A percentile compares a stretch with the other conserved stretches of the same genome.
phyloP scores from a whole-genome alignment of 1,140 invertebrate genomes.

The Archegozetes longisetosus region DNA sequence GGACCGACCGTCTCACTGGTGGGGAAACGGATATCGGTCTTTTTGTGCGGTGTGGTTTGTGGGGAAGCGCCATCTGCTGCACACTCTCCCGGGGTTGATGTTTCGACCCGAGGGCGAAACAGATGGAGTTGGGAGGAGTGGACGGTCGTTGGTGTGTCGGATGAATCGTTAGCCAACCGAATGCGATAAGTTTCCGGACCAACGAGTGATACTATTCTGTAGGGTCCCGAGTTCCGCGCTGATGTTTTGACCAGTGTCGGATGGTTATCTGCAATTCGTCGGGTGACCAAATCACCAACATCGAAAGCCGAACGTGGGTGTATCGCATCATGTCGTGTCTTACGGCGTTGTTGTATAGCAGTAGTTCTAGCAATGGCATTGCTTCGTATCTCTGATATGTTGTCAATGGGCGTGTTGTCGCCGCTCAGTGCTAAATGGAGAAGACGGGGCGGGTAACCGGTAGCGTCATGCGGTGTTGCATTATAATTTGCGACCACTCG shows the following conservation, averaged over 20 bases:
- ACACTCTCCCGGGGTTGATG: too few relatives aligned
- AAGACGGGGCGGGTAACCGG: neutral
- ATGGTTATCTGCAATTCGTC: neutral
- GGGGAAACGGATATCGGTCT: neutral
- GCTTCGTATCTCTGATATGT: neutral
- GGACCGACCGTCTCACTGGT: neutral
- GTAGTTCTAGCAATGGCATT: neutral
- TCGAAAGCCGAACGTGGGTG: neutral
- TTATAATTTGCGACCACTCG: neutral
- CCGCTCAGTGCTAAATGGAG: too few relatives aligned
- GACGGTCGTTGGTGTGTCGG: too few relatives aligned
- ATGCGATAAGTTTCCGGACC: too few relatives aligned
- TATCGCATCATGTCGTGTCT: neutral
- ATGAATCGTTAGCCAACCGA: too few relatives aligned
- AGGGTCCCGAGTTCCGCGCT: neutral
- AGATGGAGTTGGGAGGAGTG: too few relatives aligned
- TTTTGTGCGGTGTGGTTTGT: neutral
- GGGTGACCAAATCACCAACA: neutral
- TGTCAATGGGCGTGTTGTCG: neutral
- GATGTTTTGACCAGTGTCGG: neutral
- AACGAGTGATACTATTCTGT: neutral
- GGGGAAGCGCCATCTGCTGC: neutral
- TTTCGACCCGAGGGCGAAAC: too few relatives aligned
- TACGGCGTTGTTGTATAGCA: neutral
- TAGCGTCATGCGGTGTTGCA: neutral